Evolutionary conservation across 2,797 vertebrate genomes (phyloP), one percentile per base, ranked within the genome.

Genomic region (Lithobates sylvaticus): DNA sequence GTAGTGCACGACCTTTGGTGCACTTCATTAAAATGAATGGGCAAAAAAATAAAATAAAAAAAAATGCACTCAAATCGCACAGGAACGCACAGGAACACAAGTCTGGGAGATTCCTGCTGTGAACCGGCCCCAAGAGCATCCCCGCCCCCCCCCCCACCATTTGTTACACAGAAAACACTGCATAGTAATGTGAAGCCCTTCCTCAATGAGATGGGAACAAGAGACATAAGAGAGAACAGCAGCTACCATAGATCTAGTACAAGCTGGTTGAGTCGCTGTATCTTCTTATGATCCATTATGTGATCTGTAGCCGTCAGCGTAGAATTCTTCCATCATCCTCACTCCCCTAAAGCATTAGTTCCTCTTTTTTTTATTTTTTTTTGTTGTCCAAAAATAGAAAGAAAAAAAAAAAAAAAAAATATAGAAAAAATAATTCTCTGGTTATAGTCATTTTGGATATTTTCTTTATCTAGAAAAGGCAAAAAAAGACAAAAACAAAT

Each of bases 401-500:
- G 80, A 32, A 32, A 32, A 0, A 36, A 81, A 29, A 29, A 29
- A 29, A 90, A 89, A 75, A 81, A 32, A 32, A 32, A 3, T 6
- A 83, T n/a, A 87, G 89, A 75, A 78, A 87, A 69, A 87, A 88
- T 88, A 89, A 74, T 84, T 78, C 83, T 90, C 86, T 91, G 88
- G 86, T 29, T 88, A 0, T 82, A 75, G 76, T 86, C 89, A 44
- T 83, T 90, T 88, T 74, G 88, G 86, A 65, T 69, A 84, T 85
- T 89, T 61, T 88, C 85, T 87, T 61, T 76, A 89, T 89, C 89
- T 90, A 84, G 47, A 83, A 88, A 91, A 90, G 92, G 88, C 89
- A 88, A 89, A 88, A 58, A 12, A 82, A 75, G 84, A 90, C 2
- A 36, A 36, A 36, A 6, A 36, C 34, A 36, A 36, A 36, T 36